A percentile compares a stretch with the other conserved stretches of the same genome.
Evolutionary conservation across 2,888 invertebrate species (phyloP).

Genomic region (Coecobrya sp.): DNA sequence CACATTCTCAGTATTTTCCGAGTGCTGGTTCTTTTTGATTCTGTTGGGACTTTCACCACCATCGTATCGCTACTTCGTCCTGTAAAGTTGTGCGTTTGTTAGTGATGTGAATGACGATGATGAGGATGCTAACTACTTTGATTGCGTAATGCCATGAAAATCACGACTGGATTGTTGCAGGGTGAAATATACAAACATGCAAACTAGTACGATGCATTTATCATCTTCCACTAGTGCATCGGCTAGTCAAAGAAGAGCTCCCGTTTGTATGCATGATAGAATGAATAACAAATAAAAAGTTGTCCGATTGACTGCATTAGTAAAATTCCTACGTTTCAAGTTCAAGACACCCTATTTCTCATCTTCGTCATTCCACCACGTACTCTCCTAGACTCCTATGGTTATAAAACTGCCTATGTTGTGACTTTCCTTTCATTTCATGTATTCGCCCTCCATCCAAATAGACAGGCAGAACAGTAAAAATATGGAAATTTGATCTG

Average conservation of each 20-base stretch:
- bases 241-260: slow-evolving; percentile 56
- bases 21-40: slow-evolving; percentile 20
- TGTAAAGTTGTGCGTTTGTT: slow-evolving; percentile 9
- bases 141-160: slow-evolving; percentile 59
- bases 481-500: slow-evolving; percentile 12
- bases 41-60: slow-evolving; percentile 64
- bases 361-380: slow-evolving; percentile 33
- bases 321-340: slow-evolving; percentile 68
- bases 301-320: slow-evolving; percentile 63
- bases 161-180: slow-evolving; percentile 13
- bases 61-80: background rate
- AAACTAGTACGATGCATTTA: slow-evolving; percentile 27
- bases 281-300: slow-evolving; percentile 21
- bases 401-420: too few species aligned
- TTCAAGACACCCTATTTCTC: slow-evolving; percentile 56
- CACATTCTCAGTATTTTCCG: background rate
- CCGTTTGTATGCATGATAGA: background rate
- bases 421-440: slow-evolving; percentile 7
- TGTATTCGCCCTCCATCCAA: background rate
- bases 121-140: slow-evolving; percentile 16
- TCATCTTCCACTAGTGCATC: slow-evolving; percentile 7
- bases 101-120: slow-evolving; percentile 1
- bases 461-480: background rate
- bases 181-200: background rate
- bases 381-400: background rate